phyloP scores from a whole-genome alignment of 1,140 invertebrate species.

The Lepidurus couesii region DNA sequence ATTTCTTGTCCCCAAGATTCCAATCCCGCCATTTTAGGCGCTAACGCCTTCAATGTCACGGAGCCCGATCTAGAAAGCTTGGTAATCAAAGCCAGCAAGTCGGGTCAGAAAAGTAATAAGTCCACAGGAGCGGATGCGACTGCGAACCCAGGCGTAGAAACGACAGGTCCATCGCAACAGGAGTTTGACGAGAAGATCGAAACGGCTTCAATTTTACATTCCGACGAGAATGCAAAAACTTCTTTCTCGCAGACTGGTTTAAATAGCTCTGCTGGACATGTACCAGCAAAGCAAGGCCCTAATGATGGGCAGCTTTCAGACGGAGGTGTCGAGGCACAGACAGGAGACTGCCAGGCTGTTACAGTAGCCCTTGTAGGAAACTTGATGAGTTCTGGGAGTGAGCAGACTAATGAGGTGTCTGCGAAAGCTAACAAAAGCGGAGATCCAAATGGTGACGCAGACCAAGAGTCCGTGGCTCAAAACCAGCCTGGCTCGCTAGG shows the following conservation, averaged over 20 bases:
- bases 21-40: constrained; percentile 31
- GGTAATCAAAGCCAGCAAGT: not conserved
- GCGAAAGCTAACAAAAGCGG: not conserved
- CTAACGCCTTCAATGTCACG: constrained; percentile 29
- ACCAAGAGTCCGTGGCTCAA: not conserved
- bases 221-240: not conserved
- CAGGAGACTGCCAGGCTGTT: not conserved
- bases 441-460: not conserved
- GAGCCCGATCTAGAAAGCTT: constrained; percentile 23
- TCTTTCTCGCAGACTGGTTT: not conserved
- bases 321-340: not conserved
- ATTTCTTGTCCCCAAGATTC: constrained; percentile 28
- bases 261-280: not conserved
- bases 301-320: not conserved
- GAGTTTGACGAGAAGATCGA: not conserved
- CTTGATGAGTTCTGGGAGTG: not conserved
- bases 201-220: not conserved
- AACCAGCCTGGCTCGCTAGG: not conserved
- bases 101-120: not conserved
- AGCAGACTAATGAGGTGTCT: constrained; percentile 8
- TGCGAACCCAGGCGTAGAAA: constrained; percentile 7
- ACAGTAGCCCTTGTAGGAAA: not conserved
- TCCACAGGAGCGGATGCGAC: too few species aligned
- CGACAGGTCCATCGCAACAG: not conserved
- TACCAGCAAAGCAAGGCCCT: not conserved